Base-by-base conservation (phyloP, 2,113 vertebrate genomes). In the Campylomormyrus numenius region DNA sequence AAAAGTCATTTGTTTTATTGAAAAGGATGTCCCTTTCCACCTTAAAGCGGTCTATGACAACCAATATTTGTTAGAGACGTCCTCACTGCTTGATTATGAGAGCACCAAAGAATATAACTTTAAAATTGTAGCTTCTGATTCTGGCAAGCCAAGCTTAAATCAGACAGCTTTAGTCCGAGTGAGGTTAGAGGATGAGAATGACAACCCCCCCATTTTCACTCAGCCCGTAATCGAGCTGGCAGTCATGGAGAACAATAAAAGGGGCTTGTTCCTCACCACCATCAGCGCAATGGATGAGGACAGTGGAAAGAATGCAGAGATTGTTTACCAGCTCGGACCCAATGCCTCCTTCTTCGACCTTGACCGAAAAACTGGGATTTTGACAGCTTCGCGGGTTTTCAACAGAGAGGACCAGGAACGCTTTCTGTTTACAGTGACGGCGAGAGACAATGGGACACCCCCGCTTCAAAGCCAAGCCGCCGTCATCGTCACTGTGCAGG, bases 31-130 rank as follows among this genome's bases (percentile, higher is more conserved):
- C 92, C 98, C 99, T 3, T 99, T 99, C 94, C 98, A 99, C 93
- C 94, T 99, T 91, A 99, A 99, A 94, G 98, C 99, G 0, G 98
- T 99, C 45, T 99, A 99, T 0, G 99, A 99, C 94, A 99, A 99
- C 97, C 98, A 99, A 88, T 99, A 99, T 95, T 95, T 99, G 93
- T 91, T 99, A 93, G 99, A 99, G 95, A 99, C 99, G 49, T 99
- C 99, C 49, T 97, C 98, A 0, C 92, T 99, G 93, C 96, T 99
- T 89, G 99, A 99, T 96, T 99, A 99, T 15, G 99, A 99, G 93
- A 98, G 98, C 94, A 99, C 97, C 94, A 99, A 99, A 97, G 98
- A 99, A 95, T 99, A 99, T 95, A 99, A 97, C 96, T 99, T 99
- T 96, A 99, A 99, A 95, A 99, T 99, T 31, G 97, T 99, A 46